Base-by-base conservation (phyloP, 2,113 vertebrate species). In the Muntiacus reevesi region DNA sequence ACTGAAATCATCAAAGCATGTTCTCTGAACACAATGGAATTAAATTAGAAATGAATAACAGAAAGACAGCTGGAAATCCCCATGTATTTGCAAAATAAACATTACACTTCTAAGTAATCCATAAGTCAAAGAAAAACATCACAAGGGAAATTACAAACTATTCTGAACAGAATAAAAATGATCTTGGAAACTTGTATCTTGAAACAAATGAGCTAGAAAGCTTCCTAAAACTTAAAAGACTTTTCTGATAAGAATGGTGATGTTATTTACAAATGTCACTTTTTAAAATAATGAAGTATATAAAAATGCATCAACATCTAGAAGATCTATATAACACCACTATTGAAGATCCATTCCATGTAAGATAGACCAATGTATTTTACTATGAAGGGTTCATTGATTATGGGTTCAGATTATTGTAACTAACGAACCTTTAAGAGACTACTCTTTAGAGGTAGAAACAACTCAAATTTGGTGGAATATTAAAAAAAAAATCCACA, bases 141-240 rank as follows among this genome's bases (percentile, higher is more conserved):
- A 84, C 30, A 94, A 71, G 9, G 23, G 14, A 90, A 87, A 89
- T 97, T 36, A 95, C 43, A 74, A 97, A 92, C 89, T 95, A 94
- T 87, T 86, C 40, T 87, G 50, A 92, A 83, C 7, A 43, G 30
- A 92, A 92, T 94, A 33, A 96, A 95, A 83, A 90, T 95, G 19
- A 84, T 71, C 59, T 78, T 71, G 50, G 45, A 91, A 96, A 83
- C 14, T 83, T 79, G 0, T 54, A 78, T 36, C 12, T 52, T 47
- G 30, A 95, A 89, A 91, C 76, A 81, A 1, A 86, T n/a, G 5
- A 91, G 27, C 40, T 33, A 43, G 47, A 90, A 91, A 76, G 16
- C 23, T 90, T 81, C 78, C 50, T 47, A 92, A 52, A 43, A 59
- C 19, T 62, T 64, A 89, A 59, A 84, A 88, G 33, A 60, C 13